A percentile compares a stretch with the other conserved stretches of the same genome.
Evolutionary conservation across 2,113 vertebrate species (phyloP).

Genomic region (Vimba vimba): DNA sequence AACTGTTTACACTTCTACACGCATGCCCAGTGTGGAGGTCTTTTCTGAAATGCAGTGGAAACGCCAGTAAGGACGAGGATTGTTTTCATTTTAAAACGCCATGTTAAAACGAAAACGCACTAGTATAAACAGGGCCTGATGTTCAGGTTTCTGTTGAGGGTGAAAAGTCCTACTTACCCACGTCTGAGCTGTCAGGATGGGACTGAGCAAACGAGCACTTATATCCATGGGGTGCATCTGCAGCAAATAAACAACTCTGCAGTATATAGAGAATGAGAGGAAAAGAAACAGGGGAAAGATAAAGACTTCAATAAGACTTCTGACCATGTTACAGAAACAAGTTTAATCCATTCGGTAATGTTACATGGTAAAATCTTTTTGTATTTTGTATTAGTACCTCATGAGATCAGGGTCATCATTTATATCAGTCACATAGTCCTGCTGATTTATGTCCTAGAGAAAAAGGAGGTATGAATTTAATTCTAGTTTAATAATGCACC

Average conservation of each 20-base stretch:
- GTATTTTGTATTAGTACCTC: slow-evolving; percentile 75
- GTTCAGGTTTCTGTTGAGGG: not conserved
- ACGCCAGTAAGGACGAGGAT: too few species aligned
- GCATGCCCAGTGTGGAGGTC: too few species aligned
- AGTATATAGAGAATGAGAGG: not conserved
- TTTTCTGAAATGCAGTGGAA: too few species aligned
- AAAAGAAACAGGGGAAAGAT: not conserved
- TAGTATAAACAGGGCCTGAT: too few species aligned
- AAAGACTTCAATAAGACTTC: not conserved
- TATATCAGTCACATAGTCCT: slow-evolving; percentile 76
- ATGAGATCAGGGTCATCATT: slow-evolving; percentile 86
- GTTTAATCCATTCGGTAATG: not conserved
- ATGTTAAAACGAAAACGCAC: too few species aligned
- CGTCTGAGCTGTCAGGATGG: slow-evolving; percentile 81
- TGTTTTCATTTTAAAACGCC: too few species aligned
- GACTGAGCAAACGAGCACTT: slow-evolving; percentile 82
- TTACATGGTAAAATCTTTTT: not conserved
- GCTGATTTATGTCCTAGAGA: slow-evolving; percentile 72
- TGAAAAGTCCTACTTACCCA: slow-evolving; percentile 77
- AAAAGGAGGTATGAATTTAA: not conserved
- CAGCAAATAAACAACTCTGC: slow-evolving; percentile 89
- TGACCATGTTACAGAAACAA: not conserved
- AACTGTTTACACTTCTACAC: too few species aligned
- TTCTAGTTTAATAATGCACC: not conserved
- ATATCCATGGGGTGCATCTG: slow-evolving; percentile 80